Percentiles rank a stretch among this genome's conserved stretches.
Conservation (phyloP, 2,797 vertebrate genomes). For the Hipposideros larvatus region DNA sequence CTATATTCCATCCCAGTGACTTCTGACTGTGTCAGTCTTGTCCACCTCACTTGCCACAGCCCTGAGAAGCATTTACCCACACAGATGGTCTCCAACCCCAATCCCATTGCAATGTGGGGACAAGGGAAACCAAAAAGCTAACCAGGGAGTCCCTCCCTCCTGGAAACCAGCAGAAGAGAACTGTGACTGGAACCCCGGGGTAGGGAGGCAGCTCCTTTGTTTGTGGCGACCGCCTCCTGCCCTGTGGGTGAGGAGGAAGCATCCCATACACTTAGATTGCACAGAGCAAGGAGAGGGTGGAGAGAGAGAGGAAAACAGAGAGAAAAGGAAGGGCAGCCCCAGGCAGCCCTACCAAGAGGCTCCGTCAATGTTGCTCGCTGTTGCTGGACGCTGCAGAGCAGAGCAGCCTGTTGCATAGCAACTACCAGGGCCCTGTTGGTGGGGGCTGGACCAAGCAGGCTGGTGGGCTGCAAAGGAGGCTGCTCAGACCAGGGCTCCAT, state of each 20-base stretch:
- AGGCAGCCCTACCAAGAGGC: conserved; percentile 11
- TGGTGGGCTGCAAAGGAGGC: neutral
- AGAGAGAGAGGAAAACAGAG: neutral
- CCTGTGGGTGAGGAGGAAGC: neutral
- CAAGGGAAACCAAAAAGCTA: neutral
- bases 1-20: neutral
- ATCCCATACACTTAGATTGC: neutral
- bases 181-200: neutral
- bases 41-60: neutral
- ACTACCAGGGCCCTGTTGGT: conserved; percentile 47
- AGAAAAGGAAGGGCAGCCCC: neutral
- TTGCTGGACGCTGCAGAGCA: conserved; percentile 26
- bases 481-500: neutral
- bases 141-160: neutral
- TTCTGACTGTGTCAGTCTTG: neutral
- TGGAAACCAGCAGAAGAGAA: neutral
- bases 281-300: neutral
- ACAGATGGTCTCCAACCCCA: too few relatives aligned
- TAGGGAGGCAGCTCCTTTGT: neutral
- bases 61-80: neutral
- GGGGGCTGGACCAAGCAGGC: neutral
- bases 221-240: neutral
- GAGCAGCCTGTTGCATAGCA: conserved; percentile 84
- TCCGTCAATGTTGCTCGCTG: neutral
- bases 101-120: neutral